Evolutionary conservation across 2,113 vertebrate species (phyloP).

Genomic region (Sinocyclocheilus anophthalmus): DNA sequence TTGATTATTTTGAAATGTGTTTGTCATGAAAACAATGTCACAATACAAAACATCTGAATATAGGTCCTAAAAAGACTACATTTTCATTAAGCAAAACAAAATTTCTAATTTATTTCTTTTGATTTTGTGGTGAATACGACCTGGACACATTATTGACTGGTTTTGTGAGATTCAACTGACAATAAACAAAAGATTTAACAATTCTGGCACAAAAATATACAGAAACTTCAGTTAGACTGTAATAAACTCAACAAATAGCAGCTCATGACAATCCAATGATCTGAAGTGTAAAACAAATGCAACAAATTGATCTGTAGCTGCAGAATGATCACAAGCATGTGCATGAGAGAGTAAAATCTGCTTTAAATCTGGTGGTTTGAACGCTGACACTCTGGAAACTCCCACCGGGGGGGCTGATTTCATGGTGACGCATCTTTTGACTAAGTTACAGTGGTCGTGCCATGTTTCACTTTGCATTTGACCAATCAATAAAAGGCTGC

Average conservation of each 20-base stretch:
- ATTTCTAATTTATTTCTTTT: too few relatives aligned
- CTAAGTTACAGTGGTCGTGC: neutral
- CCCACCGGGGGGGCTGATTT: neutral
- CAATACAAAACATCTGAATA: too few relatives aligned
- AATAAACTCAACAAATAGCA: neutral
- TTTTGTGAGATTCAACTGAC: neutral
- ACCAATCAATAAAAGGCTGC: neutral
- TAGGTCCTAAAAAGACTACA: too few relatives aligned
- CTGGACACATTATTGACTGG: neutral
- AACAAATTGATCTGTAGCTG: neutral
- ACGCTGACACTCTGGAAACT: constrained; percentile 6
- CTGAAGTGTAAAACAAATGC: neutral
- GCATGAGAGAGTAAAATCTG: neutral
- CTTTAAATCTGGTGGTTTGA: neutral
- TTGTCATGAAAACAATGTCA: too few relatives aligned
- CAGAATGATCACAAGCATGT: too few relatives aligned
- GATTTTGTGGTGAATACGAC: neutral
- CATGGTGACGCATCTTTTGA: neutral
- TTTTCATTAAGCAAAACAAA: too few relatives aligned
- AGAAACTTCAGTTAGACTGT: neutral
- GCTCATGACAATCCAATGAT: neutral
- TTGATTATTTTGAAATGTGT: too few relatives aligned
- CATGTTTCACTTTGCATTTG: neutral
- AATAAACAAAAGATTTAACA: neutral
- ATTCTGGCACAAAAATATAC: neutral